These are phyloP conservation scores for Neoarius graeffei DNA, from an alignment of 2,113 vertebrate species.

Conservation along the genomic window DNA sequence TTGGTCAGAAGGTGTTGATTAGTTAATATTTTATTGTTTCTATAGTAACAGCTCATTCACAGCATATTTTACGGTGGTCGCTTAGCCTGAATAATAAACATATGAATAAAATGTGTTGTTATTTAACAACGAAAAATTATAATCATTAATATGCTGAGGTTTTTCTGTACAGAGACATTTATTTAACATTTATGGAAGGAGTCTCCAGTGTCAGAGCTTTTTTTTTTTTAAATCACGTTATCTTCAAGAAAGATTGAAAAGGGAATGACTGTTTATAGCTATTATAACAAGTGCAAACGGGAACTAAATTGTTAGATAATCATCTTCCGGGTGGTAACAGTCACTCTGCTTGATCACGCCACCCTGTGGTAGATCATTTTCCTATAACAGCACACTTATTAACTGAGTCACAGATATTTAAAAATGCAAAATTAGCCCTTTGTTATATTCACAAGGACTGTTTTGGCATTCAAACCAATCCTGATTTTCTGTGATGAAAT, in stretches of 20 bases:
- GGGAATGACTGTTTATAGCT: too few species aligned
- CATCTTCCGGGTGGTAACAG: background rate
- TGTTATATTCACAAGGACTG: background rate
- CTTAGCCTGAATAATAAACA: too few species aligned
- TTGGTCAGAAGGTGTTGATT: too few species aligned
- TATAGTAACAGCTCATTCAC: background rate
- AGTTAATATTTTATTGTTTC: background rate
- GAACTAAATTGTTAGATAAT: background rate
- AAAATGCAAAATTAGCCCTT: background rate
- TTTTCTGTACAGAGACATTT: too few species aligned
- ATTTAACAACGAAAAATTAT: background rate
- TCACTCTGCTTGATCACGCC: too few species aligned
- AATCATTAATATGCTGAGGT: too few species aligned
- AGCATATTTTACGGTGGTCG: background rate
- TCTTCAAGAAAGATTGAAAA: too few species aligned
- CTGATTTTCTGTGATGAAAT: too few species aligned
- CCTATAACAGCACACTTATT: background rate
- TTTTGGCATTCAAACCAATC: background rate
- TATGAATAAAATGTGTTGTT: background rate
- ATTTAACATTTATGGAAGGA: background rate
- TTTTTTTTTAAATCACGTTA: too few species aligned
- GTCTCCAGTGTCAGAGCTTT: background rate
- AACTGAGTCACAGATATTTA: background rate
- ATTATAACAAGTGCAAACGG: background rate
- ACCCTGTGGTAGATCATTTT: too few species aligned